Evolutionary conservation across 2,888 invertebrate genomes (phyloP).

Genomic region (Apoderus coryli): DNA sequence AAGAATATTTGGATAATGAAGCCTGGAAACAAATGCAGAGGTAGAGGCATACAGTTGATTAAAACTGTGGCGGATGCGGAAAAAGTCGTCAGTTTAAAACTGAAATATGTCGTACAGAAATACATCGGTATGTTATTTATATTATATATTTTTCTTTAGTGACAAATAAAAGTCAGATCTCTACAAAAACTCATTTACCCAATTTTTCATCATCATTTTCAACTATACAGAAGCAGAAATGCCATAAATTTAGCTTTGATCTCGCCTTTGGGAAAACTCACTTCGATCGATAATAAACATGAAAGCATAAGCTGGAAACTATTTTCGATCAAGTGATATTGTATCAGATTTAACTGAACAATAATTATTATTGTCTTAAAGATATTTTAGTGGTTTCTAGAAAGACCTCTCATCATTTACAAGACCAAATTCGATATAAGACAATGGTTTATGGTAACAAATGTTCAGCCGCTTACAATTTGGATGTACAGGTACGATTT

Average conservation of each 20-base stretch:
- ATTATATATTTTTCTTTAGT: no score
- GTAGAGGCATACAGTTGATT: constrained; percentile 77
- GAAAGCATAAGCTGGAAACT: no score
- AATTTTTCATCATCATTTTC: no score
- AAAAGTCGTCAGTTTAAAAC: constrained; percentile 48
- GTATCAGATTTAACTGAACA: no score
- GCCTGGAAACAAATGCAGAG: constrained; percentile 86
- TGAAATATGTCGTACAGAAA: constrained; percentile 85
- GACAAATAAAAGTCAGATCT: no score
- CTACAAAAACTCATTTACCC: no score
- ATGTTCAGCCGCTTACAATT: constrained; percentile 76
- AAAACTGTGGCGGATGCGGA: constrained; percentile 78
- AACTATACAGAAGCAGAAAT: no score
- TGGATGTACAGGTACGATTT: constrained; percentile 93
- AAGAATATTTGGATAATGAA: constrained; percentile 91
- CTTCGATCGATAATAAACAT: no score
- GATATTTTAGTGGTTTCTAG: constrained; percentile 37
- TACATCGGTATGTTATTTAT: constrained; percentile 60
- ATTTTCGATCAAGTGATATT: no score
- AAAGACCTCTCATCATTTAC: constrained; percentile 75
- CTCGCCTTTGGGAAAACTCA: no score
- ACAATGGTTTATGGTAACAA: constrained; percentile 89
- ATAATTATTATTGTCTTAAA: constrained; percentile 14
- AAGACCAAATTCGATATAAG: constrained; percentile 90
- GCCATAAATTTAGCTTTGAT: no score